These are phyloP conservation scores for Threskiornis aethiopicus DNA, from an alignment of 2,797 vertebrate genomes.

Conservation along the genomic window DNA sequence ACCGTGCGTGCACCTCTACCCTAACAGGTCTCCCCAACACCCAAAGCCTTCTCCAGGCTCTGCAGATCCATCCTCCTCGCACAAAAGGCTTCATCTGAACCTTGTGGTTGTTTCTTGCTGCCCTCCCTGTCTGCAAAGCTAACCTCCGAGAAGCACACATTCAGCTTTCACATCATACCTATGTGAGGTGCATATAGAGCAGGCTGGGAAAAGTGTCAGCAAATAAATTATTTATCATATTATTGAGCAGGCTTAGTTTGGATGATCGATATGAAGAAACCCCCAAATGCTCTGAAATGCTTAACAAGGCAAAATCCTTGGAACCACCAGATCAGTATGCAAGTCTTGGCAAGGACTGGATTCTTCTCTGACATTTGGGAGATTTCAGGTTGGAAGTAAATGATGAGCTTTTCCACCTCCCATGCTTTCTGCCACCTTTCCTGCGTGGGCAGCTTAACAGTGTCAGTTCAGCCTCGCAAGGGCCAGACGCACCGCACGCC, in stretches of 20 bases:
- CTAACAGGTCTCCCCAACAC: rapidly evolving
- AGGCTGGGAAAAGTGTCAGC: background rate
- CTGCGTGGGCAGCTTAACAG: background rate
- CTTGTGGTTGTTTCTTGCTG: background rate
- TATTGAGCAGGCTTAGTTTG: background rate
- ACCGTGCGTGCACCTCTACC: rapidly evolving
- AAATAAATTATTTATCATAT: slow-evolving; percentile 10
- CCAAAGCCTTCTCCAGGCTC: background rate
- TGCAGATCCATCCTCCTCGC: background rate
- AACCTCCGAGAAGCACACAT: background rate
- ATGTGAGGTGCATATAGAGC: background rate
- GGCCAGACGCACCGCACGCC: rapidly evolving
- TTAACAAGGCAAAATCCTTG: background rate
- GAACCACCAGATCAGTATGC: background rate
- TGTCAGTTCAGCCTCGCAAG: rapidly evolving
- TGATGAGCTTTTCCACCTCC: background rate
- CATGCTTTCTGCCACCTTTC: background rate
- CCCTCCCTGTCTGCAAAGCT: background rate
- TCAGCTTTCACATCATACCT: background rate
- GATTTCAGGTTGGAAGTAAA: background rate
- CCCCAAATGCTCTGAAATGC: background rate
- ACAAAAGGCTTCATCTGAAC: background rate
- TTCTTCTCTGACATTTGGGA: background rate
- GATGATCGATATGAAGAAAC: background rate
- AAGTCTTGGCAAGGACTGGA: background rate